Evolutionary conservation across 2,113 vertebrate genomes (phyloP).

Genomic region (Melanerpes formicivorus): DNA sequence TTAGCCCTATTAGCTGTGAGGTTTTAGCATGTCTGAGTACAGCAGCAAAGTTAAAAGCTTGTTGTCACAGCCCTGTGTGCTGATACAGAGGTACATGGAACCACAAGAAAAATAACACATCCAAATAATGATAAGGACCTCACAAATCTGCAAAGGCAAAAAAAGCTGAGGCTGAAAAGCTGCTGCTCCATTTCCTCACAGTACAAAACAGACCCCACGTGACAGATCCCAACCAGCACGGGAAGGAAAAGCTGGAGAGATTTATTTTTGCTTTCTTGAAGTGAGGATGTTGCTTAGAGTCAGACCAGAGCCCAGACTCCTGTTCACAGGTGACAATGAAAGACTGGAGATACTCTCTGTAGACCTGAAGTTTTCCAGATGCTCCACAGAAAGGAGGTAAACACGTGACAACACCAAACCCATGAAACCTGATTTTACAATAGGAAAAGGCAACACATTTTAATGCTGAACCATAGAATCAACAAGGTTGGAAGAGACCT

Average conservation of each 20-base stretch:
- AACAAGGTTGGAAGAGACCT: no score
- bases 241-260: background rate
- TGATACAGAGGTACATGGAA: constrained; percentile 46
- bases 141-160: constrained; percentile 26
- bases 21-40: constrained; percentile 44
- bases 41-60: constrained; percentile 39
- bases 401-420: fast-evolving
- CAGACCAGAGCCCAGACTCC: background rate
- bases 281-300: background rate
- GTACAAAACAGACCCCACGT: background rate
- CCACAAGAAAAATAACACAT: constrained; percentile 58
- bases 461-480: background rate
- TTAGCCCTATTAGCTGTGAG: constrained; percentile 55
- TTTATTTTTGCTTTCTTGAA: background rate
- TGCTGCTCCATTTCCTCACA: background rate
- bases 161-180: constrained; percentile 28
- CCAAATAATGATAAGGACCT: background rate
- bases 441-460: background rate
- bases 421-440: background rate
- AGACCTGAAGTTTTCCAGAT: background rate
- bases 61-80: background rate
- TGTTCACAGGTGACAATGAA: background rate
- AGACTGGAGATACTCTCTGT: background rate
- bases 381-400: background rate
- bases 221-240: background rate